phyloP scores from a whole-genome alignment of 2,797 vertebrate genomes.

The Choloepus didactylus region DNA sequence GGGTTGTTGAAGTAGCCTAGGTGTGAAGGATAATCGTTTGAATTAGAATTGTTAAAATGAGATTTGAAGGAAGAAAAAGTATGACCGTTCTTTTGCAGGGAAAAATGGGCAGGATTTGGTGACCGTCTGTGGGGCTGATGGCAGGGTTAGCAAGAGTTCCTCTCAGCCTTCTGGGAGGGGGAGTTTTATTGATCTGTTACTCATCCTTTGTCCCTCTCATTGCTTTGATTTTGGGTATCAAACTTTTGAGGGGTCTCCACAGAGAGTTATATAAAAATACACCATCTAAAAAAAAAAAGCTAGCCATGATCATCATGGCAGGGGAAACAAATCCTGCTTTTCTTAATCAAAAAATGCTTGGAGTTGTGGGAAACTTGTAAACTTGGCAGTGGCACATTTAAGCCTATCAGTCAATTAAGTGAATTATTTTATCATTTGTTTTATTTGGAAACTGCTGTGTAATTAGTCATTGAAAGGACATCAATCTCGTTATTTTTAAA shows the following conservation, averaged over 20 bases:
- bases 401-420: slow-evolving; percentile 74
- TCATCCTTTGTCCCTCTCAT: neutral
- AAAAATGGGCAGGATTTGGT: neutral
- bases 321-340: slow-evolving; percentile 49
- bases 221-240: slow-evolving; percentile 59
- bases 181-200: neutral
- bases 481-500: slow-evolving; percentile 75
- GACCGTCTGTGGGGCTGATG: neutral
- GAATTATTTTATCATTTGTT: slow-evolving; percentile 83
- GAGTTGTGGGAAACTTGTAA: slow-evolving; percentile 81
- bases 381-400: slow-evolving; percentile 79
- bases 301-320: slow-evolving; percentile 2
- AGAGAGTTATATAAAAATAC: slow-evolving; percentile 58
- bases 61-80: neutral
- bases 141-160: neutral
- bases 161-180: neutral
- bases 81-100: neutral
- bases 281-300: neutral
- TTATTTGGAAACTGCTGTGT: slow-evolving; percentile 82
- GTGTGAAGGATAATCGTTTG: neutral
- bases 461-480: slow-evolving; percentile 81
- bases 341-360: slow-evolving; percentile 73
- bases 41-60: neutral
- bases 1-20: slow-evolving; percentile 7
- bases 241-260: slow-evolving; percentile 16